These are phyloP conservation scores for Steinernema hermaphroditum DNA, from an alignment of 2,888 invertebrate species.

Conservation along the genomic window DNA sequence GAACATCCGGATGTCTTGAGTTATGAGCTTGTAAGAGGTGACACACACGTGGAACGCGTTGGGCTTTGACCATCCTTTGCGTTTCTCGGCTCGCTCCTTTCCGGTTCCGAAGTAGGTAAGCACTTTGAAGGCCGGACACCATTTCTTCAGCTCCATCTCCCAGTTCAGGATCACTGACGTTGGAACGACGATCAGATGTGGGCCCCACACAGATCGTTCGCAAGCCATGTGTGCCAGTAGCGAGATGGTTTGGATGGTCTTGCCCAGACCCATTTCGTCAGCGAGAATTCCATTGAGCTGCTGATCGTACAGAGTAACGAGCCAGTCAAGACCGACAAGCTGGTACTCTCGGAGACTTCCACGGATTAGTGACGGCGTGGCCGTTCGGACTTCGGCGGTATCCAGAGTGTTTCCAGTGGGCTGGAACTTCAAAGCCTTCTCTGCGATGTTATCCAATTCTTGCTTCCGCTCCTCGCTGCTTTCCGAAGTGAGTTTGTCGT, in stretches of 20 bases:
- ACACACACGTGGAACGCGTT: conserved; percentile 83
- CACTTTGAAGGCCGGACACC: conserved; percentile 99
- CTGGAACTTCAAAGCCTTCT: conserved; percentile 90
- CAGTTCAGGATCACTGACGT: conserved; percentile 99
- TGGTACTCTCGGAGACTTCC: conserved; percentile 90
- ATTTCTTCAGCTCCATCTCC: conserved; percentile 99
- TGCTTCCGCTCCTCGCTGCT: conserved; percentile 56
- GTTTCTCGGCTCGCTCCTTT: conserved; percentile 78
- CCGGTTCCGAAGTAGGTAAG: conserved; percentile 95
- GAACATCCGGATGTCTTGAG: conserved; percentile 97
- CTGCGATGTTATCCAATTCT: conserved; percentile 67
- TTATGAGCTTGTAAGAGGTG: conserved; percentile 76
- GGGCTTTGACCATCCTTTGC: conserved; percentile 88
- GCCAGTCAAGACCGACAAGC: conserved; percentile 94
- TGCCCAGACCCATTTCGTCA: conserved; percentile 74
- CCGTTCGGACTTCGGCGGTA: conserved; percentile 77
- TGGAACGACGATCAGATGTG: conserved; percentile 96
- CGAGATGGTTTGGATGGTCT: conserved; percentile 91
- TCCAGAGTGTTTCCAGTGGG: conserved; percentile 95
- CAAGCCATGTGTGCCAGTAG: conserved; percentile 89
- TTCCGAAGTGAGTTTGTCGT: conserved; percentile 50
- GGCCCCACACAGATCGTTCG: conserved; percentile 91
- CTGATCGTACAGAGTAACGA: conserved; percentile 91
- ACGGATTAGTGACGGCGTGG: conserved; percentile 74
- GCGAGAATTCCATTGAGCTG: conserved; percentile 87